These are phyloP conservation scores for Elephas maximus DNA, from an alignment of 2,113 vertebrate genomes.

Conservation along the genomic window DNA sequence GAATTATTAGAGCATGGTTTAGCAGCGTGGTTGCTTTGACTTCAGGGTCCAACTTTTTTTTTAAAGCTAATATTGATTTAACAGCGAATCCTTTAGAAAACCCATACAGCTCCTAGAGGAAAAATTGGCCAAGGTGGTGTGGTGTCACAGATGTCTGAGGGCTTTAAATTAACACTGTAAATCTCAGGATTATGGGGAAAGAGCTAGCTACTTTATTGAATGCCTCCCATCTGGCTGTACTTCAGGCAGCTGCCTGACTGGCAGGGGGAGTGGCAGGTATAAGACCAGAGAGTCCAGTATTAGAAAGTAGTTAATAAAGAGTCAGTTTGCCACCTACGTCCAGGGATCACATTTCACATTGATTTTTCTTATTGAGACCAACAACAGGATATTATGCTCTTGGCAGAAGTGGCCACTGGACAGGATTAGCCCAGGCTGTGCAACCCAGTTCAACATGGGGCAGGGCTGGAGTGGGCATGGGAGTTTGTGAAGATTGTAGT, in stretches of 20 bases:
- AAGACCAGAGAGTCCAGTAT: conserved; percentile 50
- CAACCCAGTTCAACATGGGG: background rate
- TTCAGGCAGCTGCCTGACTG: conserved; percentile 54
- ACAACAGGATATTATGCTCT: background rate
- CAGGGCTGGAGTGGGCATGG: too few species aligned
- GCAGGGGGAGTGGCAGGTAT: conserved; percentile 21
- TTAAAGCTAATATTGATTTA: conserved; percentile 83
- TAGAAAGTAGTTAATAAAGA: conserved; percentile 69
- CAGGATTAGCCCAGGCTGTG: background rate
- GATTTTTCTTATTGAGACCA: conserved; percentile 66
- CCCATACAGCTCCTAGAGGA: conserved; percentile 79
- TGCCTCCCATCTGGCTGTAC: conserved; percentile 75
- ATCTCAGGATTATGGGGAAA: conserved; percentile 80
- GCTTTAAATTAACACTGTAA: conserved; percentile 85
- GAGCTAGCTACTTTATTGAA: conserved; percentile 75
- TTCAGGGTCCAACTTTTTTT: conserved; percentile 77
- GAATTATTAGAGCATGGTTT: conserved; percentile 55
- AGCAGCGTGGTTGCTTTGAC: conserved; percentile 61
- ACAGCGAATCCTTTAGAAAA: conserved; percentile 80
- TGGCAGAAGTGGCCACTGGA: background rate
- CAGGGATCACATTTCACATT: conserved; percentile 56
- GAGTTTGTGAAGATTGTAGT: background rate
- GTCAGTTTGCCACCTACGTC: conserved; percentile 1
- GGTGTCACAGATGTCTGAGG: conserved; percentile 81
- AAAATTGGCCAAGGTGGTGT: conserved; percentile 80